Conservation (phyloP, 2,113 vertebrate genomes). For the Cathartes aura region DNA sequence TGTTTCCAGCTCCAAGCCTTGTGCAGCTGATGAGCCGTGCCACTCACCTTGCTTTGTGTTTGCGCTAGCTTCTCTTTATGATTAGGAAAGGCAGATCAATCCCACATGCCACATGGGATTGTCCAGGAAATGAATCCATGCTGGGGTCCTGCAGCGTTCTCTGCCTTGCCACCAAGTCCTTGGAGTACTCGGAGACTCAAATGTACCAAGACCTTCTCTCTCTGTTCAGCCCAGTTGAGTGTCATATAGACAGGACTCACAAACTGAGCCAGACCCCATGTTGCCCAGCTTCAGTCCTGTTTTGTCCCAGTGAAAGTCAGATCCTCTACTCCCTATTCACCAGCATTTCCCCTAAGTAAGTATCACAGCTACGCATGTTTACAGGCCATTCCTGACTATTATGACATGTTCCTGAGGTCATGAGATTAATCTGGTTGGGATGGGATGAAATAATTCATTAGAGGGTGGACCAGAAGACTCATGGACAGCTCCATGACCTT, state of each 20-base stretch:
- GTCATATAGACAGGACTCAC: not conserved
- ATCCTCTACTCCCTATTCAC: not conserved
- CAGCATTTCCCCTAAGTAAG: not conserved
- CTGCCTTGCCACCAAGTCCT: not conserved
- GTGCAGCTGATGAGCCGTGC: too few relatives aligned
- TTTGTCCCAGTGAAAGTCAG: not conserved
- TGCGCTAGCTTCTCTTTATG: not conserved
- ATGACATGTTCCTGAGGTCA: not conserved
- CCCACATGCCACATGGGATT: not conserved
- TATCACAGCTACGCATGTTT: not conserved
- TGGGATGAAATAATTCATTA: not conserved
- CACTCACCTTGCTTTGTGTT: not conserved
- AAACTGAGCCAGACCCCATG: not conserved
- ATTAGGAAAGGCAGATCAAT: not conserved
- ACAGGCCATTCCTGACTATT: not conserved
- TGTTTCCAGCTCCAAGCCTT: not conserved
- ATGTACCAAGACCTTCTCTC: not conserved
- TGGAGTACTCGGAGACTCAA: accelerated
- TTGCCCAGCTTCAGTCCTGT: not conserved
- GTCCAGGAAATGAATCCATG: not conserved
- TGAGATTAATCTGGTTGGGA: not conserved
- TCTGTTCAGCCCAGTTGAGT: not conserved
- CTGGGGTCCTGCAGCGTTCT: not conserved
- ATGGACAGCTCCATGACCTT: not conserved
- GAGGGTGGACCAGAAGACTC: not conserved